Evolutionary conservation across 2,113 vertebrate genomes (phyloP), one percentile per base, ranked within the genome.

Genomic region (Pagrus major): DNA sequence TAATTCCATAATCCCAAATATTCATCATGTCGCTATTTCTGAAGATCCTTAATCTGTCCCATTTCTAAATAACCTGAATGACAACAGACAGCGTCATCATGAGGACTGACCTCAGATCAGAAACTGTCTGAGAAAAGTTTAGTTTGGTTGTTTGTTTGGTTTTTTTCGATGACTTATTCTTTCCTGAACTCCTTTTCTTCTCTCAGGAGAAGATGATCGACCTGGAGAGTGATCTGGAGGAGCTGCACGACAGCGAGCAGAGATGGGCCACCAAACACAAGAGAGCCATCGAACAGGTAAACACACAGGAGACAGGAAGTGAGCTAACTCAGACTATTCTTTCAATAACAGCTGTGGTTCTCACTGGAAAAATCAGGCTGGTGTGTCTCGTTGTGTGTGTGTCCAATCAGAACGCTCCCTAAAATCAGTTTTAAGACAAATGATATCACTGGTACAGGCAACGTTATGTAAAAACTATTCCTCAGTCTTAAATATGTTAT

Each of bases 191-290:
- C 4, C 20, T 9, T 37, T 1, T 35, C 51, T 1, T 35, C 52
- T 76, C 44, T 31, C 86, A 96, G 95, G 95, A 95, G 86, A 94
- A 91, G 58, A 63, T 94, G 33, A 93, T 95, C 10, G 94, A 95
- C 75, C 66, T 95, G 80, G 94, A 95, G 84, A 89, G 59, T 0
- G 94, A 95, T 6, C 64, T 95, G 76, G 95, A 96, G 89, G 95
- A 95, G 73, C 72, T 95, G 76, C 90, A 93, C 0, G 94, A 95
- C 76, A 95, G 91, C 25, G 95, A 95, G 84, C 93, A 93, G 82
- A 82, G 94, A 47, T 94, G 88, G 83, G 88, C 73, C 7, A 64
- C 80, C 71, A 95, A 95, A 51, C 91, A 94, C 67, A 95, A 95
- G 87, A 92, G 92, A 83, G 63, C 92, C 12, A 73, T 93, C 1